Evolutionary conservation across 1,140 invertebrate species (phyloP).

Genomic region (Drosophila tsacasi): DNA sequence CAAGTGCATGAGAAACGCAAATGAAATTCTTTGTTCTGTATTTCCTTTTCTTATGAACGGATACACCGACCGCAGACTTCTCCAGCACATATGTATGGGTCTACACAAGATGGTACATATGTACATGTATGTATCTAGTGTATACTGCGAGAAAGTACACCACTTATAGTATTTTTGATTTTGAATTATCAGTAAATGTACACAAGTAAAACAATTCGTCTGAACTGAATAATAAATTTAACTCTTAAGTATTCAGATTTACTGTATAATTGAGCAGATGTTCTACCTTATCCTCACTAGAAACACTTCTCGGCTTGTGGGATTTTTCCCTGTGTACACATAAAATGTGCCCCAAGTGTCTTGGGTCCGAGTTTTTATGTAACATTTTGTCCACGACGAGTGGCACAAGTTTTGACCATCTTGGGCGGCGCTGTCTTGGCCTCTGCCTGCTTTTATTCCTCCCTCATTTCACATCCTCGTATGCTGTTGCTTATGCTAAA

Average conservation of each 20-base stretch:
- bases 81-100: slow-evolving; percentile 14
- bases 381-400: slow-evolving; percentile 57
- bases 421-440: slow-evolving; percentile 25
- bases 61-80: slow-evolving; percentile 59
- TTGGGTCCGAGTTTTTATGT: slow-evolving; percentile 64
- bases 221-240: not conserved
- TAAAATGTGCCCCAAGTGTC: slow-evolving; percentile 49
- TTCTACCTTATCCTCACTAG: too few relatives aligned
- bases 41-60: slow-evolving; percentile 65
- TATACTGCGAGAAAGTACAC: not conserved
- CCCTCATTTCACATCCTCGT: slow-evolving; percentile 20
- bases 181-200: not conserved
- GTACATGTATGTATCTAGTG: too few relatives aligned
- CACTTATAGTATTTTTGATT: too few relatives aligned
- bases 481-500: slow-evolving; percentile 76
- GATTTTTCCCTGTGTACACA: slow-evolving; percentile 11
- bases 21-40: slow-evolving; percentile 76
- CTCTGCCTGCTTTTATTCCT: slow-evolving; percentile 35
- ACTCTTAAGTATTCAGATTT: not conserved
- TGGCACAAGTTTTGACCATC: slow-evolving; percentile 47
- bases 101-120: slow-evolving; percentile 15
- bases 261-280: not conserved
- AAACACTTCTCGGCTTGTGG: not conserved
- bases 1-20: slow-evolving; percentile 79
- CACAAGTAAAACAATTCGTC: too few relatives aligned